phyloP scores from a whole-genome alignment of 30 jellyfish, hydroid and myxozoan genomes.

The Nemopilema nomurai region DNA sequence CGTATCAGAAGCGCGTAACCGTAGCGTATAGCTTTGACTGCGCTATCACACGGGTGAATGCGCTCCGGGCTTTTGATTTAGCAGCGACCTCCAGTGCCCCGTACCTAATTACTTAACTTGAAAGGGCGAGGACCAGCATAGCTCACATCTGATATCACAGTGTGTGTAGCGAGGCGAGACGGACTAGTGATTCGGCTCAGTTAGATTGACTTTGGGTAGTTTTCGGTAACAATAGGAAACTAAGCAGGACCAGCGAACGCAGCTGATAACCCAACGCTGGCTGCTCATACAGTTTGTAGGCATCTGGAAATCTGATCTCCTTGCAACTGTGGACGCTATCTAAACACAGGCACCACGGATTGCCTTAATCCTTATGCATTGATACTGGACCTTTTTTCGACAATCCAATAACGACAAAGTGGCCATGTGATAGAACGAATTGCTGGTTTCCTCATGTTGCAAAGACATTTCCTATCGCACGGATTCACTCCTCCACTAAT shows the following conservation, averaged over 20 bases:
- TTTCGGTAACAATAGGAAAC: conserved; percentile 36
- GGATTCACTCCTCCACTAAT: conserved; percentile 66
- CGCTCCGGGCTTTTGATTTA: conserved; percentile 37
- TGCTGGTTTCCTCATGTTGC: conserved; percentile 39
- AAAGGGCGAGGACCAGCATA: conserved; percentile 51
- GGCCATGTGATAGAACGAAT: conserved; percentile 23
- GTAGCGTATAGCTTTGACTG: conserved; percentile 67
- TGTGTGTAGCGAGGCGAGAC: conserved; percentile 60
- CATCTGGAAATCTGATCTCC: neutral
- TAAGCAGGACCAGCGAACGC: conserved; percentile 44
- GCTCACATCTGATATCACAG: conserved; percentile 73
- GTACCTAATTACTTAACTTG: conserved; percentile 67
- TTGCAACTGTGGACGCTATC: neutral
- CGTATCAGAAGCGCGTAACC: conserved; percentile 22
- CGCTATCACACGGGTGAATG: conserved; percentile 63
- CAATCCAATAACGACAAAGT: neutral
- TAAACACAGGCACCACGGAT: neutral
- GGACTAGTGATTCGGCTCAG: conserved; percentile 33
- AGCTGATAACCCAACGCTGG: conserved; percentile 8
- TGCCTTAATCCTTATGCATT: neutral
- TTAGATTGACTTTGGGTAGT: conserved; percentile 40
- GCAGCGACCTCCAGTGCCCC: conserved; percentile 76
- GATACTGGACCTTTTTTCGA: neutral
- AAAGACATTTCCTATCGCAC: conserved; percentile 55
- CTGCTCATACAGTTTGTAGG: conserved; percentile 29